These are phyloP conservation scores for Petrosia ficiformis DNA, from an alignment of 37 sponge, comb jelly and placozoan genomes.

Conservation along the genomic window DNA sequence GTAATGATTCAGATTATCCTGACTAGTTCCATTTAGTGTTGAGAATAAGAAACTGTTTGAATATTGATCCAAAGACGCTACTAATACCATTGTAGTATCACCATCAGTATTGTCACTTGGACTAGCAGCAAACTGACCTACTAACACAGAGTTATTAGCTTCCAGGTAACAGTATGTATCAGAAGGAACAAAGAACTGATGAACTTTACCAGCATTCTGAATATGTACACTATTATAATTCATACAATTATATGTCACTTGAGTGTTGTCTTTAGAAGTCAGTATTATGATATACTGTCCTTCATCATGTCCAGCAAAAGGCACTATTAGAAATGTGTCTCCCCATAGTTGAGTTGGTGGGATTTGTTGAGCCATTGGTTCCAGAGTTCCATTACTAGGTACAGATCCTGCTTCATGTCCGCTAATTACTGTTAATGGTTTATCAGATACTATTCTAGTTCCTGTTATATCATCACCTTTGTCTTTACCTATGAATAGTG, in stretches of 20 bases:
- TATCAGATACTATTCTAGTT: slow-evolving; percentile 3
- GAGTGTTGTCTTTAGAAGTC: neutral
- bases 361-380: neutral
- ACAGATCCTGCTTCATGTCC: neutral
- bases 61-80: neutral
- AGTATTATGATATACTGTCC: neutral
- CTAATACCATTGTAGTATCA: neutral
- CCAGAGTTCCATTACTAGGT: neutral
- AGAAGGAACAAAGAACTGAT: neutral
- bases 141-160: neutral
- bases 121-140: neutral
- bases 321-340: neutral
- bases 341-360: neutral
- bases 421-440: neutral
- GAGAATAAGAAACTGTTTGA: neutral
- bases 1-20: neutral
- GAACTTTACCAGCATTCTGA: neutral
- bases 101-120: neutral
- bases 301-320: neutral
- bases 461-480: slow-evolving; percentile 1
- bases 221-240: neutral
- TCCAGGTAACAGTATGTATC: neutral
- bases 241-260: neutral
- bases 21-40: neutral
- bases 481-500: neutral